Base-by-base conservation (phyloP, 92 coral and sea anemone genomes). In the Zoanthus sansibaricus region DNA sequence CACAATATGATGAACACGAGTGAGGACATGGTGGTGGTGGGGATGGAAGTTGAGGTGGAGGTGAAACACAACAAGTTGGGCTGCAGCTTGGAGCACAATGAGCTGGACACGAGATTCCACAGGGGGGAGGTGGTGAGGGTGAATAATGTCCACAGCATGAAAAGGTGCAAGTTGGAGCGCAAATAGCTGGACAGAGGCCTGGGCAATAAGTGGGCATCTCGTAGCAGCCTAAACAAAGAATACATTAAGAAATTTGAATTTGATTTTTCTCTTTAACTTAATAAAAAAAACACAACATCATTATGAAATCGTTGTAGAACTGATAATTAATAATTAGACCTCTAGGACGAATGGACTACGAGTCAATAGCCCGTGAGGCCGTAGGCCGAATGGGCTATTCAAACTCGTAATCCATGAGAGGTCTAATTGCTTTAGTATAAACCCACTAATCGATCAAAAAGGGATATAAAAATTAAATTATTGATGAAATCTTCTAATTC, bases 101-200 rank as follows among this genome's bases (percentile, higher is more conserved):
- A 67, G 69, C 87, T 88, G 79, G 92, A 67, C 74, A 83, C 25
- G 20, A 76, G 15, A 51, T 33, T 59, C 61, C 94, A 91, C 71
- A 88, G 9, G 78, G 86, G 87, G 32, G 84, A 48, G 62, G 87
- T 14, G 59, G 82, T 44, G 74, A 90, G 86, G 69, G 92, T 73
- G 71, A 17, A 9, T 25, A 85, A 55, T 46, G 90, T 76, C 48
- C 92, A 88, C 96, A 94, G 64, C 96, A 94, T n/a, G 85, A 56
- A 52, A 77, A 56, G 61, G 78, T 69, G 68, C 96, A 94, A 52
- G 91, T 12, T 47, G 96, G 96, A 51, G 96, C 96, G 70, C 96
- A 94, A 30, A 84, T 47, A 33, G 94, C 59, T 55, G 96, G 92
- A 75, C 96, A 94, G 16, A 92, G 91, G 21, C 88, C 75, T 13